Base-by-base conservation (phyloP, 2,113 vertebrate genomes). In the Madoqua kirkii region DNA sequence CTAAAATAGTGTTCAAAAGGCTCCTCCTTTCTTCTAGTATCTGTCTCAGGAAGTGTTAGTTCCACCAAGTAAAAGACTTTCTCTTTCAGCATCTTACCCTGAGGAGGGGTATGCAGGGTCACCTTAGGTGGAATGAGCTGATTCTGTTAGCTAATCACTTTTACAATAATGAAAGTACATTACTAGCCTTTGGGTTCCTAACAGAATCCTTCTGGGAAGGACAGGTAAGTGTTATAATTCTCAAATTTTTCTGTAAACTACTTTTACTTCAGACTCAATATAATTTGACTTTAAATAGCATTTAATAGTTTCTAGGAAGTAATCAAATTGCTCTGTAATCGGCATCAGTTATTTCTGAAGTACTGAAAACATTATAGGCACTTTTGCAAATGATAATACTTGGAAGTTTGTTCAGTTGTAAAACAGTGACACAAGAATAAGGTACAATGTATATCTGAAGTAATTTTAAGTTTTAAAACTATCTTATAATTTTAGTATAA, bases 281-380 rank as follows among this genome's bases (percentile, higher is more conserved):
- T 33, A 87, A 89, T 1, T 1, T 87, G 36, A 55, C 59, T 81
- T 83, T 62, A 55, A 89, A 45, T 43, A 79, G 16, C 43, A 96
- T 50, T 55, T 52, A 91, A 88, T 59, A 40, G 55, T 79, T 93
- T 78, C 50, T 71, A 12, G 71, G 16, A 62, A 96, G 45, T 40
- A 91, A 93, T 74, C 87, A 50, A 81, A 93, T 74, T 91, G 50
- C 36, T 95, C 79, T 79, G 25, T 85, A 95, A n/a, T 81, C n/a
- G 43, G 15, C 43, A 92, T 76, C 31, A 85, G 54, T 60, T 95
- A 71, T 52, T 91, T 84, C 43, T 95, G 21, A 97, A 88, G 10
- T 29, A 89, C 76, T 84, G n/a, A 84, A 64, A 33, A 62, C 48
- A 78, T 92, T 59, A 43, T 16, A 71, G 48, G 40, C 45, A 93